phyloP scores from a whole-genome alignment of 2,797 vertebrate genomes.

The Notoglanidium macrostoma region DNA sequence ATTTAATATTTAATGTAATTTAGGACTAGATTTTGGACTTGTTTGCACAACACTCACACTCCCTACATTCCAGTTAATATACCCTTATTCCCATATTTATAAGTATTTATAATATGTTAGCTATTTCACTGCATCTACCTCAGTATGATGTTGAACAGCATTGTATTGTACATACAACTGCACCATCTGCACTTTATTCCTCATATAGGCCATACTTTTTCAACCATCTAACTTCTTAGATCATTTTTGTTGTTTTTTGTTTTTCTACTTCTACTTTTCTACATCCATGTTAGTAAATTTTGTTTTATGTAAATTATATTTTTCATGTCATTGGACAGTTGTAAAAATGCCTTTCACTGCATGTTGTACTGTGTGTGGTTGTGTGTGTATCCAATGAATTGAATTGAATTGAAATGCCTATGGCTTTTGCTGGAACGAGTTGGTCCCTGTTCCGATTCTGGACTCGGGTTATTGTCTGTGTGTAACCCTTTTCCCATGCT shows the following conservation, averaged over 20 bases:
- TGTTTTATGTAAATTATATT: not conserved
- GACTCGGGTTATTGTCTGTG: not conserved
- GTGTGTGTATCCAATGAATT: too few relatives aligned
- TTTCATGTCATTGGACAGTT: not conserved
- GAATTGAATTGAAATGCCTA: too few relatives aligned
- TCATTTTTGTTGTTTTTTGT: not conserved
- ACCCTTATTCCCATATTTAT: not conserved
- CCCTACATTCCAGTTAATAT: not conserved
- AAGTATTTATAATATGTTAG: not conserved
- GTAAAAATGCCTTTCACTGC: too few relatives aligned
- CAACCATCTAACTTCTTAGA: not conserved
- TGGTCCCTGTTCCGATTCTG: too few relatives aligned
- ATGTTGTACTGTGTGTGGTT: not conserved
- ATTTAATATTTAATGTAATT: not conserved
- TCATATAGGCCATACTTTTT: not conserved
- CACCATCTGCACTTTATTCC: not conserved
- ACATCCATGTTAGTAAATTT: not conserved
- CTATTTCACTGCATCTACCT: not conserved
- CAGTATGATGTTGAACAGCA: not conserved
- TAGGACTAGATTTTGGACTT: not conserved
- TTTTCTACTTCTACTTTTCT: not conserved
- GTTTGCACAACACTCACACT: not conserved
- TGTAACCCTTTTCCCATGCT: not conserved
- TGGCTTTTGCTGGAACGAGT: not conserved
- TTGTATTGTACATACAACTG: not conserved